phyloP scores from a whole-genome alignment of 2,888 invertebrate genomes.

The Pyrochroa serraticornis region DNA sequence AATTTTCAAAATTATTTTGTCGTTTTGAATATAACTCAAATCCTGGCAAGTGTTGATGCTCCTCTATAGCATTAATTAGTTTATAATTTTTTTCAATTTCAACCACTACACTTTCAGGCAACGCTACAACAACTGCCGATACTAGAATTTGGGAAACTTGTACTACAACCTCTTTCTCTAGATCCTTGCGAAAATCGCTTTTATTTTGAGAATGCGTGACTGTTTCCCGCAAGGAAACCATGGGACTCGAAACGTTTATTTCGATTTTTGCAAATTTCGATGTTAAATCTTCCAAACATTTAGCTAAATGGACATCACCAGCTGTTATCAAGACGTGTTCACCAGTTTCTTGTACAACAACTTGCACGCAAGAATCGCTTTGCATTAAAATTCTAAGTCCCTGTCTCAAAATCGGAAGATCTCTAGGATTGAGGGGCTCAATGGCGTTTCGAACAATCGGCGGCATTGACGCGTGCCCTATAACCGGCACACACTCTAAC shows the following conservation, averaged over 20 bases:
- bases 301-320: conserved; percentile 95
- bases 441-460: conserved; percentile 95
- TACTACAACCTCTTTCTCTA: conserved; percentile 25
- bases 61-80: conserved; percentile 69
- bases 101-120: conserved; percentile 74
- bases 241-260: conserved; percentile 91
- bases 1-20: conserved; percentile 44
- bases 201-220: conserved; percentile 75
- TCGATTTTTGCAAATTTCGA: conserved; percentile 82
- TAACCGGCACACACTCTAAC: conserved; percentile 84
- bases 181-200: conserved; percentile 83
- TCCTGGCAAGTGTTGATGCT: conserved; percentile 48
- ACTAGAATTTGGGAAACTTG: conserved; percentile 56
- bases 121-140: conserved; percentile 75
- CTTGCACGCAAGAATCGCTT: conserved; percentile 92
- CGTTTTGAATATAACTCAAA: conserved; percentile 44
- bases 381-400: conserved; percentile 89
- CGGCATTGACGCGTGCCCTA: conserved; percentile 75
- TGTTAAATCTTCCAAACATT: conserved; percentile 91
- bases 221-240: conserved; percentile 96
- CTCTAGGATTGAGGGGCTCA: conserved; percentile 81
- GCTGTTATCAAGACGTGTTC: conserved; percentile 94
- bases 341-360: conserved; percentile 89
- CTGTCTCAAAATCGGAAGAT: conserved; percentile 75
- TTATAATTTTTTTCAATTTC: conserved; percentile 74